phyloP scores from a whole-genome alignment of 1,140 invertebrate genomes.

The Myzus persicae region DNA sequence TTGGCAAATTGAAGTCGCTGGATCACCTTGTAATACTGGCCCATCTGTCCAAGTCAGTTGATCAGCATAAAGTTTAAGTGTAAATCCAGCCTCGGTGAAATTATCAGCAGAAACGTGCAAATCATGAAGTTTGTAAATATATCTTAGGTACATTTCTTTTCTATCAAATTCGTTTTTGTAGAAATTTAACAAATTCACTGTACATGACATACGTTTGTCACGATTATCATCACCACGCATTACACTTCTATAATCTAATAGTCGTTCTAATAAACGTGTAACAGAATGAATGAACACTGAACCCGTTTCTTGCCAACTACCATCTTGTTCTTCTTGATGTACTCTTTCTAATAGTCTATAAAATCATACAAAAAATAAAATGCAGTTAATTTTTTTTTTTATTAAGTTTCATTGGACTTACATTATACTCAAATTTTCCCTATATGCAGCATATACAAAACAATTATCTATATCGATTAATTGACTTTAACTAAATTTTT shows the following conservation, averaged over 20 bases:
- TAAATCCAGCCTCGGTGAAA: conserved; percentile 95
- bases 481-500: background rate
- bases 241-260: conserved; percentile 91
- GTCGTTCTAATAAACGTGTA: conserved; percentile 83
- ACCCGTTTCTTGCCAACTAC: conserved; percentile 88
- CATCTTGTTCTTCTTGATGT: conserved; percentile 75
- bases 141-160: conserved; percentile 95
- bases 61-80: conserved; percentile 91
- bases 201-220: conserved; percentile 96
- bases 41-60: conserved; percentile 85
- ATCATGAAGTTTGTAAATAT: conserved; percentile 96
- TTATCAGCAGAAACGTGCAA: conserved; percentile 93
- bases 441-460: conserved; percentile 64
- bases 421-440: conserved; percentile 91
- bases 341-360: conserved; percentile 85
- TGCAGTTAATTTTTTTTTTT: background rate
- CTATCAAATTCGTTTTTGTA: conserved; percentile 96
- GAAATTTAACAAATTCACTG: conserved; percentile 96
- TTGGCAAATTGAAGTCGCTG: conserved; percentile 76
- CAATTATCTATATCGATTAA: conserved; percentile 16
- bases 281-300: conserved; percentile 91
- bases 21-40: conserved; percentile 69
- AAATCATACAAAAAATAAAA: conserved; percentile 58
- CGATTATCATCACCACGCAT: conserved; percentile 91
- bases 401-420: conserved; percentile 69